Percentiles rank a stretch among this genome's conserved stretches.
These are phyloP conservation scores for Sussaba pulchella DNA, from an alignment of 2,888 invertebrate genomes.

Conservation along the genomic window DNA sequence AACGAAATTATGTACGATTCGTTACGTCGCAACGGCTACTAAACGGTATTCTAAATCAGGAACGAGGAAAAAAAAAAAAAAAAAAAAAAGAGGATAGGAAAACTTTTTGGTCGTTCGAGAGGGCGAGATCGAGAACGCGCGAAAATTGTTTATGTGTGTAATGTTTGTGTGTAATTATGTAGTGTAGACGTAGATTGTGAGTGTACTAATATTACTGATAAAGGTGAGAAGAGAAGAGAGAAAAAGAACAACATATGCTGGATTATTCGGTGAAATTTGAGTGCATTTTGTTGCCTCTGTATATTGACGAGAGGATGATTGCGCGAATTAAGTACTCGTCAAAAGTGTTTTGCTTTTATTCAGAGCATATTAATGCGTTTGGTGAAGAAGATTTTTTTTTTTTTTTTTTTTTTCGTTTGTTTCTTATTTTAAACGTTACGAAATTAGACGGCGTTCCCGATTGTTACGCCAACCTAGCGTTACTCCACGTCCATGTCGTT, in stretches of 20 bases:
- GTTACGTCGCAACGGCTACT: not conserved
- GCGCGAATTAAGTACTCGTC: constrained; percentile 54
- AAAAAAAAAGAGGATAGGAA: not conserved
- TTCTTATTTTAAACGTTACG: constrained; percentile 2
- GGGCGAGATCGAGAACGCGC: constrained; percentile 18
- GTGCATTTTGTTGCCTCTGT: constrained; percentile 14
- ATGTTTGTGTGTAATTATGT: constrained; percentile 21
- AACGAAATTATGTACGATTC: not conserved
- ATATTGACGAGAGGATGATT: constrained; percentile 57
- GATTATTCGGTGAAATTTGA: constrained; percentile 9
- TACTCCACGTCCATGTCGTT: constrained; percentile 85
- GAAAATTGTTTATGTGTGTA: not conserved
- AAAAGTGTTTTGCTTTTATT: constrained; percentile 53
- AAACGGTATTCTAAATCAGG: not conserved
- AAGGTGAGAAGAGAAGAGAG: no score
- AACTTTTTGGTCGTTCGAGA: constrained; percentile 19
- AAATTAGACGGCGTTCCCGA: constrained; percentile 18
- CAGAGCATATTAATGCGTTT: constrained; percentile 17
- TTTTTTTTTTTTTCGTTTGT: not conserved
- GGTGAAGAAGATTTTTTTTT: constrained; percentile 11
- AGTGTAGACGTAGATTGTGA: not conserved
- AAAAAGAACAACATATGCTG: constrained; percentile 22
- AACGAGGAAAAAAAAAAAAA: not conserved
- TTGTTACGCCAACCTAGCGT: constrained; percentile 62
- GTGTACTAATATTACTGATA: constrained; percentile 8